These are phyloP conservation scores for Bursaphelenchus mucronatus DNA, from an alignment of 1,140 invertebrate species.

Conservation along the genomic window DNA sequence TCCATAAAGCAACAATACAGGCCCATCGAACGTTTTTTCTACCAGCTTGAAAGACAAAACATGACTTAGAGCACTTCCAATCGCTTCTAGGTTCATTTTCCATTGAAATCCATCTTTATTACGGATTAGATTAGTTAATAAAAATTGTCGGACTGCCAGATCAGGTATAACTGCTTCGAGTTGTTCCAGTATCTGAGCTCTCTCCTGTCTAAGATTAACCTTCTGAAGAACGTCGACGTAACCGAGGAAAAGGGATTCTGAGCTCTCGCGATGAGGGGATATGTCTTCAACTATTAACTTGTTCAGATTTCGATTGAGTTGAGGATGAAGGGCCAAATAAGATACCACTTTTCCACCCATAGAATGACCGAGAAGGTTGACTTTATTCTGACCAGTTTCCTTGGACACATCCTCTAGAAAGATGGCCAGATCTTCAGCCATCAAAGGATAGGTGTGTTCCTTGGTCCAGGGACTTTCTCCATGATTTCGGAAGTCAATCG, in stretches of 20 bases:
- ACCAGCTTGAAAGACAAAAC: slow-evolving; percentile 63
- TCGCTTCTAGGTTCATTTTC: slow-evolving; percentile 71
- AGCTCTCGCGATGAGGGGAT: slow-evolving; percentile 6
- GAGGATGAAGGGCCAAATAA: slow-evolving; percentile 33
- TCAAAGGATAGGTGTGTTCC: slow-evolving; percentile 38
- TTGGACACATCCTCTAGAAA: slow-evolving; percentile 34
- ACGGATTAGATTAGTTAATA: slow-evolving; percentile 72
- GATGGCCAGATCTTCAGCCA: slow-evolving; percentile 40
- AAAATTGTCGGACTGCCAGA: slow-evolving; percentile 67
- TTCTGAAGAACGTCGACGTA: slow-evolving; percentile 41
- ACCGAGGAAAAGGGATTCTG: slow-evolving; percentile 27
- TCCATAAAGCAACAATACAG: slow-evolving; percentile 30
- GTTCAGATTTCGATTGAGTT: slow-evolving; percentile 14
- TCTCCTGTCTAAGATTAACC: slow-evolving; percentile 30
- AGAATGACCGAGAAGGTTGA: slow-evolving; percentile 45
- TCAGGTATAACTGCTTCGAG: slow-evolving; percentile 61
- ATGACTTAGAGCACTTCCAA: slow-evolving; percentile 67
- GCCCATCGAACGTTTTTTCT: slow-evolving; percentile 33
- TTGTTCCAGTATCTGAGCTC: slow-evolving; percentile 27
- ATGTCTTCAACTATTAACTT: slow-evolving; percentile 44
- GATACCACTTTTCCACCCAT: slow-evolving; percentile 47
- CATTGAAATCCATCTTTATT: slow-evolving; percentile 66
- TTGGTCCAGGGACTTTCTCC: slow-evolving; percentile 31
- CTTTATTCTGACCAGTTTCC: slow-evolving; percentile 21
- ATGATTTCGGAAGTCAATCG: slow-evolving; percentile 44